Base-by-base conservation (phyloP, 2,888 invertebrate species). In the Sericinus montela region DNA sequence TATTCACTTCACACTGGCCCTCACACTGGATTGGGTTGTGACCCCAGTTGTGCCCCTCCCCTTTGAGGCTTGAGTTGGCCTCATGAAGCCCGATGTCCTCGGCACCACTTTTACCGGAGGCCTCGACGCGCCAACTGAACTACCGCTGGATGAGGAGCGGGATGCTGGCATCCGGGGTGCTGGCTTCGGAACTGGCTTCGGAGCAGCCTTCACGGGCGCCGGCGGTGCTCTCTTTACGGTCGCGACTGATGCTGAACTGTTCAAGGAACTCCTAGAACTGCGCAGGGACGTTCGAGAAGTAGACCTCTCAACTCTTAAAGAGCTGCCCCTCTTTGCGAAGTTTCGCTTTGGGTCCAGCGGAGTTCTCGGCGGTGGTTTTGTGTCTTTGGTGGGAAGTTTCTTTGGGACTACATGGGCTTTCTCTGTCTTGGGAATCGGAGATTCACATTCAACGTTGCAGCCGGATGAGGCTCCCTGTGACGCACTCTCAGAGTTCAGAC, bases 391-490 rank as follows among this genome's bases (percentile, higher is more conserved):
- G 80, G 79, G 71, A 23, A 57, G 55, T 89, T 79, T 85, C 83
- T 86, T 86, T 83, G 86, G 83, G 58, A 78, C 72, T 60, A 67
- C 75, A 44, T 73, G 80, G 38, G 73, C 71, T 63, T 79, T 90
- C 55, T 67, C 61, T 52, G 59, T 74, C 65, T 80, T 90, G n/a
- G 86, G 80, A 44, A 89, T 80, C 15, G 91, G 90, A 52, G 85
- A 77, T 56, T 91, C 91, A 36, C 91, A 90, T 57, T 92, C 92
- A 1, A 92, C 91, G 64, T 94, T 94, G 59, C 93, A 93, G 6
- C 92, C 91, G 0, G 95, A 95, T 0, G 95, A 95, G 1, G 95
- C 94, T 36, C 95, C 95, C 63, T 95, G 95, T 38, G 95, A 95
- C 2, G 95, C 93, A 6, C 95, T 95, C 72, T 96, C 96, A 0